Evolutionary conservation across 2,888 invertebrate species (phyloP).

Genomic region (Ophonus ardosiacus): DNA sequence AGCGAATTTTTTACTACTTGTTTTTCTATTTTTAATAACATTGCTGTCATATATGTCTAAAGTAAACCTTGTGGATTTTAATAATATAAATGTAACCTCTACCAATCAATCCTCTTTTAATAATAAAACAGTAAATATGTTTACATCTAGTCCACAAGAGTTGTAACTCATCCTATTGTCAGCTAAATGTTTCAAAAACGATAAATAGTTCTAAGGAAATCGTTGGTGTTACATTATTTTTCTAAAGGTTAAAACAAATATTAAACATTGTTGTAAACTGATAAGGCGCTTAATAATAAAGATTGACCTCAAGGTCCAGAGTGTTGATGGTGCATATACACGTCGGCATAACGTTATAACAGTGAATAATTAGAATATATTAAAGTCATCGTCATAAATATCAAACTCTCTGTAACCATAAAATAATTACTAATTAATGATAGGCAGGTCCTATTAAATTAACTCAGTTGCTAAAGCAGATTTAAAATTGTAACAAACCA

Average conservation of each 20-base stretch:
- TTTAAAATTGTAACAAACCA: constrained; percentile 56
- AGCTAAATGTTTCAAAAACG: constrained; percentile 39
- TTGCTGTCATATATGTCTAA: constrained; percentile 43
- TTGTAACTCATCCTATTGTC: constrained; percentile 31
- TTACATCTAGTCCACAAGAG: constrained; percentile 28
- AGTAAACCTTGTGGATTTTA: constrained; percentile 33
- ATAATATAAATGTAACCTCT: constrained; percentile 17
- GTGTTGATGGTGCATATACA: constrained; percentile 43
- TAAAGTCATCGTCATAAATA: constrained; percentile 58
- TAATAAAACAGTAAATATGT: constrained; percentile 34
- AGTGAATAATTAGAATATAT: constrained; percentile 53
- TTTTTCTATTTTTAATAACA: constrained; percentile 30
- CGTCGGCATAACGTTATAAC: constrained; percentile 48
- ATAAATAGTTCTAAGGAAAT: constrained; percentile 48
- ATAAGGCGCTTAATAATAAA: constrained; percentile 39
- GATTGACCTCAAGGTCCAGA: not conserved
- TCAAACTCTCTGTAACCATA: constrained; percentile 52
- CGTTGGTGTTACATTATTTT: constrained; percentile 54
- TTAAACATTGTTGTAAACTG: constrained; percentile 45
- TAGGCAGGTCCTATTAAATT: constrained; percentile 63
- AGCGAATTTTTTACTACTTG: constrained; percentile 24
- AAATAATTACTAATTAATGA: constrained; percentile 56
- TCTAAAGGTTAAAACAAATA: constrained; percentile 44
- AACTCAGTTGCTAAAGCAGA: constrained; percentile 44
- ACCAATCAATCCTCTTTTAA: constrained; percentile 19